Evolutionary conservation across 2,797 vertebrate species (phyloP), one percentile per base, ranked within the genome.

Genomic region (Champsocephalus gunnari): DNA sequence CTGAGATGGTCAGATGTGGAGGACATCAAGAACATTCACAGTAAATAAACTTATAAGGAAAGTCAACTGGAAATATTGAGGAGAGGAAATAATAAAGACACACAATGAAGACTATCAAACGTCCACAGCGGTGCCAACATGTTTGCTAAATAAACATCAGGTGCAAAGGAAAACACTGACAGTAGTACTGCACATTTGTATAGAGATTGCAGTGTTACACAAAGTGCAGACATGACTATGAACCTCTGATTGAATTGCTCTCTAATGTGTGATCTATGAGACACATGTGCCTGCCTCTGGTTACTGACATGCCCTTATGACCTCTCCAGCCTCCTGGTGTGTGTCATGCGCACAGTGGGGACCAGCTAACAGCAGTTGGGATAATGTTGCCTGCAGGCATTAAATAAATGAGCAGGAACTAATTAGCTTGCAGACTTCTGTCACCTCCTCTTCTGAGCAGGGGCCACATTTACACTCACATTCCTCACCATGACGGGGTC

Each of bases 371-470:
- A 87, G 79, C 73, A 68, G 86, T 77, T 79, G 74, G 83, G 82
- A 89, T 84, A 83, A 87, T 80, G 73, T 72, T 82, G 88, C 81
- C 79, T 88, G 65, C 73, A 63, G 81, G 74, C 75, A 86, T 78
- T 47, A 60, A 80, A 69, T 89, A 73, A 88, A 73, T 71, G 73
- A 90, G 70, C 60, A 79, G 82, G 90, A 93, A 87, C 85, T 91
- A 92, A 92, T 89, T 84, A 88, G 70, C 77, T 82, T 56, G 75
- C 66, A 78, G 80, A 90, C 80, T 75, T 77, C 77, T 87, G 88
- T 88, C 90, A 93, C 82, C 88, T 87, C 82, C 65, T 66, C 67
- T 47, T 58, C 58, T 43, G 64, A 50, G 19, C 80, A 54, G 60
- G 47, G 61, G 67, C 53, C 79, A 77, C 72, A 73, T 87, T 87